A percentile compares a stretch with the other conserved stretches of the same genome.
phyloP scores from a whole-genome alignment of 2,888 invertebrate species.

The Cenopis cana region DNA sequence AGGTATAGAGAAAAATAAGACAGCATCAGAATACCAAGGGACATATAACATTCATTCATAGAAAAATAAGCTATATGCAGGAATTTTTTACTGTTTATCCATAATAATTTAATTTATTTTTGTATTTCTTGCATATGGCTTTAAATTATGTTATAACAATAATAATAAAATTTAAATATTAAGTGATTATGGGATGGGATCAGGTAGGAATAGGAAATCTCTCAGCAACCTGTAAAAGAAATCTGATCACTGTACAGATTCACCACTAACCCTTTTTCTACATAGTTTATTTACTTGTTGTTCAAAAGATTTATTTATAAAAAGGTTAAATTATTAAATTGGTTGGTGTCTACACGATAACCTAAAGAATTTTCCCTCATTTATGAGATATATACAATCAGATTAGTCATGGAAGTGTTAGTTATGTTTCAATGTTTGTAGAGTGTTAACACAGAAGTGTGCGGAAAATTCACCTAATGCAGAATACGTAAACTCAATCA shows the following conservation, averaged over 20 bases:
- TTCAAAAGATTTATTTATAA: background rate
- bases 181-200: slow-evolving; percentile 49
- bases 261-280: slow-evolving; percentile 49
- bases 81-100: background rate
- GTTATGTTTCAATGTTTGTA: slow-evolving; percentile 40
- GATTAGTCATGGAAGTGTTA: slow-evolving; percentile 39
- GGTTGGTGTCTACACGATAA: slow-evolving; percentile 4
- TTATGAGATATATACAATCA: background rate
- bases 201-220: slow-evolving; percentile 53
- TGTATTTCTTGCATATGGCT: slow-evolving; percentile 44
- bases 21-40: slow-evolving; percentile 44
- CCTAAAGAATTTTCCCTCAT: background rate
- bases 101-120: background rate
- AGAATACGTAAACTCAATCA: background rate
- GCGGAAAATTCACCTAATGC: slow-evolving; percentile 4
- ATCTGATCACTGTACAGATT: slow-evolving; percentile 56
- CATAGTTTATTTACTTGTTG: background rate
- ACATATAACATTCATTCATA: slow-evolving; percentile 47
- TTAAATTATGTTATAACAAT: slow-evolving; percentile 49
- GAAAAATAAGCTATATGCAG: slow-evolving; percentile 33
- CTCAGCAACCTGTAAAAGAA: slow-evolving; percentile 72
- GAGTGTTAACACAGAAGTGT: slow-evolving; percentile 46
- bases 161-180: slow-evolving; percentile 48
- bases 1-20: slow-evolving; percentile 40
- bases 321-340: slow-evolving; percentile 20